Evolutionary conservation across 2,113 vertebrate species (phyloP).

Genomic region (Mustela lutreola): DNA sequence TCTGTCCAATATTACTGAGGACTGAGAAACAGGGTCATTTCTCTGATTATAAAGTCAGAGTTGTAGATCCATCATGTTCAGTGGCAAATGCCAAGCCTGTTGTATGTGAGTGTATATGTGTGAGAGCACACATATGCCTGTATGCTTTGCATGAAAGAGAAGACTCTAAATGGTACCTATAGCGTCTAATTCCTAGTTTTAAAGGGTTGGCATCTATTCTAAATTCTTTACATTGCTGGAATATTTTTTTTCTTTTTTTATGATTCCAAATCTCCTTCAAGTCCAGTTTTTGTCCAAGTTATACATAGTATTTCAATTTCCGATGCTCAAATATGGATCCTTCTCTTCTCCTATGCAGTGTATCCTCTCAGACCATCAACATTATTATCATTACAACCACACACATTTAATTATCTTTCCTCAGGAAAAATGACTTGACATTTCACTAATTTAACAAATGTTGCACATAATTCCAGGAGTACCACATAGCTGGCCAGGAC

Average conservation of each 20-base stretch:
- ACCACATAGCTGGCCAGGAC: not conserved
- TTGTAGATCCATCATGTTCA: not conserved
- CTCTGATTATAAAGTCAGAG: not conserved
- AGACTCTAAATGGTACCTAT: not conserved
- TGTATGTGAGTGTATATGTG: not conserved
- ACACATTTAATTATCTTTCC: not conserved
- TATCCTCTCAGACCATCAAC: not conserved
- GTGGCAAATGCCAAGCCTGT: not conserved
- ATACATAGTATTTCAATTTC: not conserved
- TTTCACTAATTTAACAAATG: slow-evolving; percentile 3
- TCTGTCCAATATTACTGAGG: not conserved
- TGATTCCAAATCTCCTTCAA: not conserved
- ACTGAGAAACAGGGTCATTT: not conserved
- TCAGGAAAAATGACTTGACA: not conserved
- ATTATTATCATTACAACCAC: not conserved
- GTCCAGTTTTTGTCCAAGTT: not conserved
- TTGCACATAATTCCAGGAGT: not conserved
- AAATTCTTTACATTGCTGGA: not conserved
- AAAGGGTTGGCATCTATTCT: not conserved
- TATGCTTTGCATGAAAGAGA: not conserved
- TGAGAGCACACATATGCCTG: too few relatives aligned
- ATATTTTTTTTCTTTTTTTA: not conserved
- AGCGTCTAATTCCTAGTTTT: not conserved
- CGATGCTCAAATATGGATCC: not conserved
- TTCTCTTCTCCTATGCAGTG: fast-evolving